Base-by-base conservation (phyloP, 1,140 invertebrate genomes). In the Oedothorax gibbosus region DNA sequence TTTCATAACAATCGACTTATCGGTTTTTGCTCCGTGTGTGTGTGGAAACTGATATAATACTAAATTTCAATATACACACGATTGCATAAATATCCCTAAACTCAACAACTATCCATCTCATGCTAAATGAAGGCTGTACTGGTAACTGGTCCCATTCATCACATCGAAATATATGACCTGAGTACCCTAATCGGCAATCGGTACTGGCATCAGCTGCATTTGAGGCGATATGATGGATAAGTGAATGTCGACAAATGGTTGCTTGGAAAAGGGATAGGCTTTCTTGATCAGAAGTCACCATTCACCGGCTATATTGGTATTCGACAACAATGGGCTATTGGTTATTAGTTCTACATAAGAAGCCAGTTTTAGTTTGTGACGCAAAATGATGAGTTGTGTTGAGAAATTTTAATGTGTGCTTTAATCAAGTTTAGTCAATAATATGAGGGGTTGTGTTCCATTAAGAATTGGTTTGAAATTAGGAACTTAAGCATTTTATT, bases 161-260 rank as follows among this genome's bases (percentile, higher is more conserved):
- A 77, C n/a, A 20, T 14, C 35, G 14, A 64, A 77, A 77, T 77
- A 77, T 77, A 77, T 65, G 75, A 65, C 75, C 75, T 15, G 49
- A 57, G 21, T 62, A 65, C 75, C 51, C 50, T 79, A 79, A 79
- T 79, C 65, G 77, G 65, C 51, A 79, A 68, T 79, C 64, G 64
- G 50, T 54, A 21, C 77, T 79, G 64, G 50, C 64, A 79, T 79
- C 77, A 79, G 49, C 18, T 79, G 77, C 77, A 79, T 79, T 79
- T 35, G 77, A 79, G 65, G 64, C 57, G 35, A 49, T 35, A 56
- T 68, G 77, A 79, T 68, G 77, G 64, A 79, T 79, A 79, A 79
- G 77, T 79, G 77, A 79, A 79, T 79, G 49, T 35, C 64, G 77
- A 79, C 77, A 79, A 79, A 79, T 79, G 77, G 51, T 68, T 68